phyloP scores from a whole-genome alignment of 1,140 invertebrate genomes.

The Drosophila melanica region DNA sequence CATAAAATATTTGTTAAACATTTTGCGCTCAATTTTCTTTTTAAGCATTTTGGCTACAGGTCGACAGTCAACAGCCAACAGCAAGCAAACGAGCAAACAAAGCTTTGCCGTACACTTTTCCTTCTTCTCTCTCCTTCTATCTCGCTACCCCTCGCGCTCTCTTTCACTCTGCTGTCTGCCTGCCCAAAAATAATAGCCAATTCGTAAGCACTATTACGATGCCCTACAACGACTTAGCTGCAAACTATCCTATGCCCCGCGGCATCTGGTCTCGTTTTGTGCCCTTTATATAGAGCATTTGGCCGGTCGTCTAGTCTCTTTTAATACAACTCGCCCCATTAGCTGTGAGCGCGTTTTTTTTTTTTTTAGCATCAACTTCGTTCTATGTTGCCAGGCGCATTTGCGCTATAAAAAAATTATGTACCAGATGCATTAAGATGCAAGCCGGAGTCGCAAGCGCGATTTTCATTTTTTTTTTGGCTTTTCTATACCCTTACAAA shows the following conservation, averaged over 20 bases:
- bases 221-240: slow-evolving; percentile 39
- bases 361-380: not conserved
- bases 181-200: slow-evolving; percentile 67
- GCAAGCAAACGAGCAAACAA: slow-evolving; percentile 52
- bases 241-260: not conserved
- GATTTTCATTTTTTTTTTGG: too few relatives aligned
- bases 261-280: not conserved
- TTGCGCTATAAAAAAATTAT: slow-evolving; percentile 16
- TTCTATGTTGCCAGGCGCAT: slow-evolving; percentile 16
- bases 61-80: slow-evolving; percentile 62
- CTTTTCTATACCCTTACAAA: not conserved
- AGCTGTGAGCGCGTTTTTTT: slow-evolving; percentile 52
- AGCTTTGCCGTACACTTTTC: slow-evolving; percentile 22
- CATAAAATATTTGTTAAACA: slow-evolving; percentile 82
- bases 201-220: slow-evolving; percentile 77
- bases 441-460: not conserved
- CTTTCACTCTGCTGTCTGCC: slow-evolving; percentile 10
- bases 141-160: not conserved
- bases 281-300: slow-evolving; percentile 28
- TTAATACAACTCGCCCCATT: slow-evolving; percentile 66
- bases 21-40: slow-evolving; percentile 79
- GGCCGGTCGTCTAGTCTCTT: slow-evolving; percentile 25
- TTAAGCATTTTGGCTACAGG: slow-evolving; percentile 72
- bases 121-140: not conserved
- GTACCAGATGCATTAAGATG: slow-evolving; percentile 31